Conservation (phyloP, 2,888 invertebrate species). For the Portevinia maculata region DNA sequence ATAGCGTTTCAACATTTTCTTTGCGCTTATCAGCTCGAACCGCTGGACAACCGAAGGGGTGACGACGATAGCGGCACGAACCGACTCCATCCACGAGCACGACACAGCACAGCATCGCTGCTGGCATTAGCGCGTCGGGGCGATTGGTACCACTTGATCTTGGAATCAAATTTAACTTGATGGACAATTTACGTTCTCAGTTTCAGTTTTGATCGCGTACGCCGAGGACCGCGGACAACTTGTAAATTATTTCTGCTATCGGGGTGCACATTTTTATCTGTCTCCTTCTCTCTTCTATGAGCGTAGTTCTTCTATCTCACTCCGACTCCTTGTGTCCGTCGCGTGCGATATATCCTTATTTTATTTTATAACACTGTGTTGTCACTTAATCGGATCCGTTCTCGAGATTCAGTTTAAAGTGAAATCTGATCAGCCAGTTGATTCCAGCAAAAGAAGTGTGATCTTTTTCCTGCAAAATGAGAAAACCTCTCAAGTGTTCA, state of each 20-base stretch:
- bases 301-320: slow-evolving; percentile 25
- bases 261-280: slow-evolving; percentile 44
- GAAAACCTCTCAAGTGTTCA: slow-evolving; percentile 79
- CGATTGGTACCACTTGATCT: slow-evolving; percentile 74
- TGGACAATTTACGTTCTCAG: slow-evolving; percentile 76
- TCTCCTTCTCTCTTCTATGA: slow-evolving; percentile 8
- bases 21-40: slow-evolving; percentile 56
- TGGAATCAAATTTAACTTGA: slow-evolving; percentile 74
- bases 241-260: slow-evolving; percentile 47
- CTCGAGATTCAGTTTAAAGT: slow-evolving; percentile 24
- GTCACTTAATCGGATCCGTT: slow-evolving; percentile 15
- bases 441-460: slow-evolving; percentile 37
- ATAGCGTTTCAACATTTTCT: slow-evolving; percentile 51
- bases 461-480: slow-evolving; percentile 61
- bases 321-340: slow-evolving; percentile 10
- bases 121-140: slow-evolving; percentile 47
- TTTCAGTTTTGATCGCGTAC: slow-evolving; percentile 78
- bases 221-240: slow-evolving; percentile 74
- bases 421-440: slow-evolving; percentile 13
- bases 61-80: slow-evolving; percentile 26
- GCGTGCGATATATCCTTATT: slow-evolving; percentile 52
- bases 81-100: slow-evolving; percentile 46
- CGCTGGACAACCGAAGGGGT: slow-evolving; percentile 21
- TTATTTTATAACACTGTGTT: slow-evolving; percentile 47
- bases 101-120: slow-evolving; percentile 32